Conservation (phyloP, 2,888 invertebrate genomes). For the Eristalis pertinax region DNA sequence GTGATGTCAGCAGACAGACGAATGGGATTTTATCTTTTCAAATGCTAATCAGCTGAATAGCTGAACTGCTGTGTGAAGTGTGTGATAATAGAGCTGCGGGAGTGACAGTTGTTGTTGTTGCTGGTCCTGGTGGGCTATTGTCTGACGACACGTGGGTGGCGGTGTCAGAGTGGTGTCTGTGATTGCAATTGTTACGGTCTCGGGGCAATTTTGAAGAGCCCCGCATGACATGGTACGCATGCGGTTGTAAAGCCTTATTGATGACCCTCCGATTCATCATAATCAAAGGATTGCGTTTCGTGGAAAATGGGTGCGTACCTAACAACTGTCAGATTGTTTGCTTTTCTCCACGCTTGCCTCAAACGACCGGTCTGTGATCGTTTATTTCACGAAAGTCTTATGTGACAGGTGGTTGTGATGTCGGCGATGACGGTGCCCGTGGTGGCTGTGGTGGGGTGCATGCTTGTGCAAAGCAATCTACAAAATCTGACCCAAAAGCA, state of each 20-base stretch:
- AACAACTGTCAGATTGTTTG: not conserved
- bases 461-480: conserved; percentile 4
- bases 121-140: not conserved
- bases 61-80: conserved; percentile 1
- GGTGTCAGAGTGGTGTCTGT: not conserved
- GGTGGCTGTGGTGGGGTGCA: too few relatives aligned
- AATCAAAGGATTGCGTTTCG: conserved; percentile 32
- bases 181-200: conserved; percentile 40
- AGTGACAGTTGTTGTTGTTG: conserved; percentile 45
- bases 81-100: conserved; percentile 57
- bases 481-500: conserved; percentile 39
- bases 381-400: conserved; percentile 4
- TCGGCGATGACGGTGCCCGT: not conserved
- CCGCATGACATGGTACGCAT: conserved; percentile 3
- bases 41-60: conserved; percentile 54
- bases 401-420: conserved; percentile 30
- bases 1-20: conserved; percentile 44
- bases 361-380: not conserved
- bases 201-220: conserved; percentile 17
- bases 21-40: conserved; percentile 38
- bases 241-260: conserved; percentile 49
- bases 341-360: not conserved
- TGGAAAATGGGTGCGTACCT: conserved; percentile 24
- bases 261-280: conserved; percentile 62
- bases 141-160: conserved; percentile 40